phyloP scores from a whole-genome alignment of 2,797 vertebrate genomes.

The Falco concolor region DNA sequence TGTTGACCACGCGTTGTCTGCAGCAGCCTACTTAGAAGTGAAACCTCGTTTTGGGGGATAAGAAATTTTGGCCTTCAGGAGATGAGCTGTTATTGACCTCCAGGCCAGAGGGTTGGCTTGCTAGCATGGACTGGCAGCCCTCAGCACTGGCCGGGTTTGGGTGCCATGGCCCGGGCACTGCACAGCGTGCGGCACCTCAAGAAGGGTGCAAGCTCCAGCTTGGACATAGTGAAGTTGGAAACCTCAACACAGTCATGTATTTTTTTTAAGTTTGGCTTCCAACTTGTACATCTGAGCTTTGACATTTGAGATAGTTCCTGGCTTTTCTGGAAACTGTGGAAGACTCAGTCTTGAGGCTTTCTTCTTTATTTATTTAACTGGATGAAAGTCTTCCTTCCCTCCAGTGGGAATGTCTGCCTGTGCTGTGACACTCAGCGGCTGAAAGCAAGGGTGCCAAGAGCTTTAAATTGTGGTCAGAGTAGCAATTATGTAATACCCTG shows the following conservation, averaged over 20 bases:
- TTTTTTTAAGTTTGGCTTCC: not conserved
- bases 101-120: not conserved
- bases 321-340: not conserved
- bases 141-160: not conserved
- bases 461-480: not conserved
- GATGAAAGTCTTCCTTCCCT: not conserved
- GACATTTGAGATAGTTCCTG: not conserved
- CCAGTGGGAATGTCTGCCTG: not conserved
- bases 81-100: not conserved
- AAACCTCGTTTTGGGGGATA: not conserved
- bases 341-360: not conserved
- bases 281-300: not conserved
- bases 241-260: not conserved
- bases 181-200: not conserved
- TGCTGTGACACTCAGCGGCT: not conserved
- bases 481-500: not conserved
- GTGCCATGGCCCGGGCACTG: fast-evolving
- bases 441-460: not conserved
- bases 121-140: not conserved
- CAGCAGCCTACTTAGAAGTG: not conserved
- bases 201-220: not conserved
- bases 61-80: not conserved
- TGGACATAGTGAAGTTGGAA: not conserved
- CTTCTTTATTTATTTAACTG: not conserved
- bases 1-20: fast-evolving